Percentiles rank a stretch among this genome's conserved stretches.
These are phyloP conservation scores for Malurus cyaneus DNA, from an alignment of 2,113 vertebrate species.

Conservation along the genomic window DNA sequence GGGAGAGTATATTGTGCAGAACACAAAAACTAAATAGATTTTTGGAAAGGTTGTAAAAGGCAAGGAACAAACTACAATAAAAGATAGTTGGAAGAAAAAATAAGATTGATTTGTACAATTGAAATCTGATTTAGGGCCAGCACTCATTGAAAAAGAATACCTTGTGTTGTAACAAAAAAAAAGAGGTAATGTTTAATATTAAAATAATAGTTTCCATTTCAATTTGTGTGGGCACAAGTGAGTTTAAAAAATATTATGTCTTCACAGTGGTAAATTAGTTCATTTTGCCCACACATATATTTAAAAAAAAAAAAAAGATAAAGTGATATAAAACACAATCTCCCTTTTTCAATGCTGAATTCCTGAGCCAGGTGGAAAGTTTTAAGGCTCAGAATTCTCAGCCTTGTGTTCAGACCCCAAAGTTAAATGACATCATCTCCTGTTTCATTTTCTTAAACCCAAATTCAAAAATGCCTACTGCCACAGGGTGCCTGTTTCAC, in stretches of 20 bases:
- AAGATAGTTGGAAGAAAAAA: not conserved
- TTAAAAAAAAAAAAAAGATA: not conserved
- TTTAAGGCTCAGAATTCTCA: not conserved
- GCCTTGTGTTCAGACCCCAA: not conserved
- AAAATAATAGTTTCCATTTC: conserved; percentile 52
- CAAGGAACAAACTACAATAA: not conserved
- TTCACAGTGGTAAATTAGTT: not conserved
- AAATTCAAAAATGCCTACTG: not conserved
- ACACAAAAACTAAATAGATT: not conserved
- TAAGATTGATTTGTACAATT: not conserved
- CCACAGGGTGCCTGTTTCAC: not conserved
- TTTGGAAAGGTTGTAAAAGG: not conserved
- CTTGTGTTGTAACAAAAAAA: not conserved
- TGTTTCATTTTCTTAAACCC: not conserved
- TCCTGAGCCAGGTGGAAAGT: not conserved
- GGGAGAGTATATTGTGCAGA: conserved; percentile 9
- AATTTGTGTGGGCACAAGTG: not conserved
- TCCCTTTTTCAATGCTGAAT: not conserved
- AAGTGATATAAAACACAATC: not conserved
- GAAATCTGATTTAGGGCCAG: not conserved
- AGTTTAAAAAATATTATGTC: not conserved
- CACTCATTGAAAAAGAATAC: not conserved
- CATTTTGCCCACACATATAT: not conserved
- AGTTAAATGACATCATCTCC: not conserved
- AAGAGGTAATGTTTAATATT: not conserved